A percentile compares a stretch with the other conserved stretches of the same genome.
Conservation (phyloP, 2,113 vertebrate species). For the Xenopus laevis region DNA sequence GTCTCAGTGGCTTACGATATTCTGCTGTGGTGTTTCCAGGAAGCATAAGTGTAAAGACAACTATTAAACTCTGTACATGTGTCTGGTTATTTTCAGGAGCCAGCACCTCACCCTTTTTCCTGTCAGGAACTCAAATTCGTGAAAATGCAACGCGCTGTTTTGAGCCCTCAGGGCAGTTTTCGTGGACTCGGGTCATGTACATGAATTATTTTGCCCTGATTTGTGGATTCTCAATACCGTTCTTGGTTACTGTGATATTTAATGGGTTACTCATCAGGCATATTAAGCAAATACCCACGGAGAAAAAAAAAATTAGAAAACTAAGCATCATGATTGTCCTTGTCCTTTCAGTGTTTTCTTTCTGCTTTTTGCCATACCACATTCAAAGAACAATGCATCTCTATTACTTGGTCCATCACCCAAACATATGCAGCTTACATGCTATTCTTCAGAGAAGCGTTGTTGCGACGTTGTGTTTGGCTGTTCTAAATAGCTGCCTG, state of each 20-base stretch:
- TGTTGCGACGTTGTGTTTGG: constrained; percentile 48
- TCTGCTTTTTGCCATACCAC: constrained; percentile 52
- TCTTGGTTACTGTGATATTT: constrained; percentile 37
- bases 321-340: constrained; percentile 45
- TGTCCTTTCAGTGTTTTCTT: constrained; percentile 46
- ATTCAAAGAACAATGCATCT: constrained; percentile 52
- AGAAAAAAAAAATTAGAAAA: constrained; percentile 33
- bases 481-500: constrained; percentile 48
- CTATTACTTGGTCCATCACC: constrained; percentile 34
- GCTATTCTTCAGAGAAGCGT: constrained; percentile 44
- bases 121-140: constrained; percentile 9
- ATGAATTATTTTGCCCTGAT: constrained; percentile 47
- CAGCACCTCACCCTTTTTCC: constrained; percentile 26
- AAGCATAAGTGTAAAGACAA: constrained; percentile 4
- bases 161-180: constrained; percentile 3
- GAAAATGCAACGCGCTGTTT: constrained; percentile 39
- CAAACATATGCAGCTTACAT: constrained; percentile 30
- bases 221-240: constrained; percentile 46
- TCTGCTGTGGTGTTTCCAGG: constrained; percentile 20
- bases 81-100: constrained; percentile 29
- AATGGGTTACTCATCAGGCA: constrained; percentile 49
- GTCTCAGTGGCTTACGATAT: constrained; percentile 41
- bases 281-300: constrained; percentile 31
- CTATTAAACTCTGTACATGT: background rate
- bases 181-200: constrained; percentile 40